A percentile compares a stretch with the other conserved stretches of the same genome.
Evolutionary conservation across 2,797 vertebrate genomes (phyloP).

Genomic region (Acomys russatus): DNA sequence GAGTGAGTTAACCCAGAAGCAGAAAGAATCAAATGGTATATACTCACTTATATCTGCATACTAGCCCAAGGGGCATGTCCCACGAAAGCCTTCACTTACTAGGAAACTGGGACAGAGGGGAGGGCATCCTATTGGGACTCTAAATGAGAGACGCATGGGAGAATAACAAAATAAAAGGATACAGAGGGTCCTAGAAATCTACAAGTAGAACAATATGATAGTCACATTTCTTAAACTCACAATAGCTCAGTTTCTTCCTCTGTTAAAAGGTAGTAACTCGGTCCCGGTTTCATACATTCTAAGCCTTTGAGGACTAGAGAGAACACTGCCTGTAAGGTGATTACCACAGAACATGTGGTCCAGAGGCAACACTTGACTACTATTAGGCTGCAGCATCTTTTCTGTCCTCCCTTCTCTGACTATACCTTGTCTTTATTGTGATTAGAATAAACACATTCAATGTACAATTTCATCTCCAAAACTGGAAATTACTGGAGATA

Average conservation of each 20-base stretch:
- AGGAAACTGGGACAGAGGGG: no score
- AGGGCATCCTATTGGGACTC: no score
- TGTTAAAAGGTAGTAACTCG: not conserved
- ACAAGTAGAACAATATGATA: no score
- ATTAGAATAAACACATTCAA: not conserved
- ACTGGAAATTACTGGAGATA: not conserved
- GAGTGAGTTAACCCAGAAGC: no score
- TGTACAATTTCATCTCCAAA: not conserved
- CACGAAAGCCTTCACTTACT: no score
- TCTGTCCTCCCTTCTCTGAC: not conserved
- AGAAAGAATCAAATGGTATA: no score
- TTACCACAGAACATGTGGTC: not conserved
- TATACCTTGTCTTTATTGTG: not conserved
- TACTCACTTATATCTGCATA: no score
- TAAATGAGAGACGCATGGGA: no score
- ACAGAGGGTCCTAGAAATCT: no score
- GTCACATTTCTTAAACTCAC: not conserved
- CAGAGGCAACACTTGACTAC: not conserved
- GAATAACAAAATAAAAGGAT: no score
- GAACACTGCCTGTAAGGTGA: not conserved
- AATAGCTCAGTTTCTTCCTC: slow-evolving; percentile 29
- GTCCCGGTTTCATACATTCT: not conserved
- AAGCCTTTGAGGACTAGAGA: not conserved
- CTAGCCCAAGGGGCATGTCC: no score
- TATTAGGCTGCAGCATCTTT: not conserved